Conservation (phyloP, 2,797 vertebrate species). For the Rhinella marina region DNA sequence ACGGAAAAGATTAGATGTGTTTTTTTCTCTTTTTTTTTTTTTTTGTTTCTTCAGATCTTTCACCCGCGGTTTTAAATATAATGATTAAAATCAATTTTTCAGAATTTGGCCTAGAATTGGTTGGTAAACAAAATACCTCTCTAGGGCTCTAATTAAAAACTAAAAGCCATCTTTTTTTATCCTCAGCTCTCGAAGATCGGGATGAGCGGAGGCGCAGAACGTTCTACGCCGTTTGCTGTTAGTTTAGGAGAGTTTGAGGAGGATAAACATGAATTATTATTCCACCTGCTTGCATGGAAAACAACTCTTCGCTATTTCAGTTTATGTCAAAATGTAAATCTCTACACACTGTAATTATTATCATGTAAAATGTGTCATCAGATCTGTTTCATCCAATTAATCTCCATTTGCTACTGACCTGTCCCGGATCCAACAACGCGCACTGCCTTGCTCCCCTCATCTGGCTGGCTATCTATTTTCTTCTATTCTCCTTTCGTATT, state of each 20-base stretch:
- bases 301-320: not conserved
- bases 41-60: conserved; percentile 1
- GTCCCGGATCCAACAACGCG: too few relatives aligned
- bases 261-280: conserved; percentile 44
- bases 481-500: too few relatives aligned
- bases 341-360: not conserved
- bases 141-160: conserved; percentile 58
- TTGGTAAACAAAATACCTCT: conserved; percentile 48
- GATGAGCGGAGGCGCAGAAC: not conserved
- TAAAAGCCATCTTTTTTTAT: not conserved
- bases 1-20: not conserved
- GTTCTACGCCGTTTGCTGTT: not conserved
- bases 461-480: too few relatives aligned
- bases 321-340: not conserved
- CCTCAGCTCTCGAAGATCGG: not conserved
- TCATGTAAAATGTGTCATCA: not conserved
- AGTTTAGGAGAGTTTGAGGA: conserved; percentile 1
- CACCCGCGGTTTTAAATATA: not conserved
- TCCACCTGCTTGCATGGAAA: conserved; percentile 5
- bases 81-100: conserved; percentile 34
- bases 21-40: not conserved
- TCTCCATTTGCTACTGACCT: not conserved
- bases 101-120: conserved; percentile 22
- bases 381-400: not conserved
- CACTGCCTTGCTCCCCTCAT: too few relatives aligned